Evolutionary conservation across 2,888 invertebrate species (phyloP).

Genomic region (Plusia festucae): DNA sequence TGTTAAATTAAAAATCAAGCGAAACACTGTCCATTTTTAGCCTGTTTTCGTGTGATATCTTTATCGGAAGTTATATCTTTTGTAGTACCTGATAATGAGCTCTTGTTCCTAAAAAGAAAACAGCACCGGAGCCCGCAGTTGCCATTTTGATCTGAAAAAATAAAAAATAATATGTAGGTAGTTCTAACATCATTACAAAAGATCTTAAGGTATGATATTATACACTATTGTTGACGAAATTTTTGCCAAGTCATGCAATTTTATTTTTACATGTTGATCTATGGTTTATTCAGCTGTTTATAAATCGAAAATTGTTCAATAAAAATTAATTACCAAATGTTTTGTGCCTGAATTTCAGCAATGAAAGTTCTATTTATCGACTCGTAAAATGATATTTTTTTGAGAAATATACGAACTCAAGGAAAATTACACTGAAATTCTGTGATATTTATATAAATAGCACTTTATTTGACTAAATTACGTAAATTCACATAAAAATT

Average conservation of each 20-base stretch:
- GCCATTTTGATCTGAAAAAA: slow-evolving; percentile 69
- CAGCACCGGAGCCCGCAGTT: slow-evolving; percentile 76
- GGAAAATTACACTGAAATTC: too few relatives aligned
- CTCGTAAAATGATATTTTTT: too few relatives aligned
- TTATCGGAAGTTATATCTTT: background rate
- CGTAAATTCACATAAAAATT: background rate
- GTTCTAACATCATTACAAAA: background rate
- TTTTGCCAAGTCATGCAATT: background rate
- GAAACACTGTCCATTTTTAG: too few relatives aligned
- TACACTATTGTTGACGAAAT: background rate
- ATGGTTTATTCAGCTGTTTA: background rate
- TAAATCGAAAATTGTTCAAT: background rate
- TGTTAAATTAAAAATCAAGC: too few relatives aligned
- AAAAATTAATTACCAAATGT: background rate
- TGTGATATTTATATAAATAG: background rate
- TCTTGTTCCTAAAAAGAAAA: slow-evolving; percentile 82
- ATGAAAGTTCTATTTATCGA: too few relatives aligned
- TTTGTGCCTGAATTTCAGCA: too few relatives aligned
- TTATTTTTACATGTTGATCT: background rate
- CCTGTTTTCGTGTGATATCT: too few relatives aligned
- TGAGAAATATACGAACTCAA: too few relatives aligned
- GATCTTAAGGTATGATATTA: background rate
- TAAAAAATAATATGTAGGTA: too few relatives aligned
- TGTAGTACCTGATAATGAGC: slow-evolving; percentile 82
- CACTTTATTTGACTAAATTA: background rate